phyloP scores from a whole-genome alignment of 2,113 vertebrate species.

The Sander lucioperca region DNA sequence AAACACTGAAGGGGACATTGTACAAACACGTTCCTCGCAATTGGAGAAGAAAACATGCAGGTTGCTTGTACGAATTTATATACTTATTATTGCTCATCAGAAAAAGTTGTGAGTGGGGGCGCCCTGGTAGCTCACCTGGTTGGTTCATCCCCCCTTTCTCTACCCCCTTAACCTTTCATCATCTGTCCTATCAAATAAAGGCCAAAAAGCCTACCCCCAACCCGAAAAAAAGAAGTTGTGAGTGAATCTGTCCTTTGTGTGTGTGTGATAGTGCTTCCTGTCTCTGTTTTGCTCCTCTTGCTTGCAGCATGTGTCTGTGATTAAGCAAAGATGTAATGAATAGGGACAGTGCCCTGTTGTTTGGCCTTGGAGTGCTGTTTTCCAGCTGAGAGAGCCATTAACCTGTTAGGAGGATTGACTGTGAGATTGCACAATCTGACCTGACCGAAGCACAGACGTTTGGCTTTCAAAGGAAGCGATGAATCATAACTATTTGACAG shows the following conservation, averaged over 20 bases:
- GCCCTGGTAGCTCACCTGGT: too few relatives aligned
- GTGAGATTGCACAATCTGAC: conserved; percentile 37
- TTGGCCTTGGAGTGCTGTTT: conserved; percentile 39
- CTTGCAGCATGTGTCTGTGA: conserved; percentile 34
- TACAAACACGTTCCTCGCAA: not conserved
- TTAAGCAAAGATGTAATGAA: conserved; percentile 61
- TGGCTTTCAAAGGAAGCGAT: not conserved
- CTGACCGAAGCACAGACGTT: conserved; percentile 12
- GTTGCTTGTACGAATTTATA: not conserved
- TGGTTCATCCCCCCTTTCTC: too few relatives aligned
- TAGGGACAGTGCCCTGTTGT: conserved; percentile 46
- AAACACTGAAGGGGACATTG: not conserved
- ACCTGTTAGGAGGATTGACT: conserved; percentile 48
- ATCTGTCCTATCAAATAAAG: too few relatives aligned
- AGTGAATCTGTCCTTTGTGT: not conserved
- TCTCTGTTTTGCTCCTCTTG: conserved; percentile 18
- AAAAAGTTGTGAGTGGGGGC: not conserved
- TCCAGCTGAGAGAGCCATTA: conserved; percentile 67
- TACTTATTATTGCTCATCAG: not conserved
- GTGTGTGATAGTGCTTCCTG: conserved; percentile 6
- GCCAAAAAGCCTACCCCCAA: too few relatives aligned
- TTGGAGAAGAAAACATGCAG: not conserved
- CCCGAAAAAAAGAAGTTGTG: not conserved
- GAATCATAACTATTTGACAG: conserved; percentile 17
- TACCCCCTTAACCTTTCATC: too few relatives aligned